Base-by-base conservation (phyloP, 2,797 vertebrate genomes). In the Carcharodon carcharias region DNA sequence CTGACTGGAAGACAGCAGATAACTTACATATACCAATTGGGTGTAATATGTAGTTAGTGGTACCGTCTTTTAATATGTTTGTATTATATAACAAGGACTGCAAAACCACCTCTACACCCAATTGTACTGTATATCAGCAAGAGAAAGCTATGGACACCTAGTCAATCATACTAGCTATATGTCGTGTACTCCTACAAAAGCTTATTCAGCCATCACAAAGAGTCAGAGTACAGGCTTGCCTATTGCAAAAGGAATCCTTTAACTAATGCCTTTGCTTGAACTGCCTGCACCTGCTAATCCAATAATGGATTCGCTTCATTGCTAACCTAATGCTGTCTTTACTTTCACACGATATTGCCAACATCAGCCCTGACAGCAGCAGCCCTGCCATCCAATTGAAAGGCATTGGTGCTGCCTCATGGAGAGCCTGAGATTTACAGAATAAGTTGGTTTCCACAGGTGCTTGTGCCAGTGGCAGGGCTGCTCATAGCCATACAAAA, bases 261-360 rank as follows among this genome's bases (percentile, higher is more conserved):
- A 35, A 88, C 85, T 61, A 61, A 0, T 40, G 63, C 61, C 40
- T 93, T 67, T 93, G 61, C 93, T 93, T 93, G 63, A 93, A 67
- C 63, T n/a, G 67, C 91, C 91, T 93, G 91, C 35, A 67, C 93
- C 63, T 93, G 40, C 61, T 67, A 93, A 93, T 93, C 61, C 63
- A 65, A 3, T 45, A 67, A 67, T 93, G 63, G 82, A 93, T 93
- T 65, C 67, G 91, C 61, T 65, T 93, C 63, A 67, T 93, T 93
- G 91, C 63, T 93, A 31, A 21, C 21, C n/a, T 45, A 45, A 45
- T 92, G 35, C 89, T 63, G 58, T 92, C 8, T 92, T 61, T 65
- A 63, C 89, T 92, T 63, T 92, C 61, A 92, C 2, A 40, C 14
- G 2, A 16, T n/a, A 61, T n/a, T 35, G 35, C n/a, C 61, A 45